A percentile compares a stretch with the other conserved stretches of the same genome.
Evolutionary conservation across 92 coral and sea anemone genomes (phyloP).

Genomic region (Umimayanthus chanpuru): DNA sequence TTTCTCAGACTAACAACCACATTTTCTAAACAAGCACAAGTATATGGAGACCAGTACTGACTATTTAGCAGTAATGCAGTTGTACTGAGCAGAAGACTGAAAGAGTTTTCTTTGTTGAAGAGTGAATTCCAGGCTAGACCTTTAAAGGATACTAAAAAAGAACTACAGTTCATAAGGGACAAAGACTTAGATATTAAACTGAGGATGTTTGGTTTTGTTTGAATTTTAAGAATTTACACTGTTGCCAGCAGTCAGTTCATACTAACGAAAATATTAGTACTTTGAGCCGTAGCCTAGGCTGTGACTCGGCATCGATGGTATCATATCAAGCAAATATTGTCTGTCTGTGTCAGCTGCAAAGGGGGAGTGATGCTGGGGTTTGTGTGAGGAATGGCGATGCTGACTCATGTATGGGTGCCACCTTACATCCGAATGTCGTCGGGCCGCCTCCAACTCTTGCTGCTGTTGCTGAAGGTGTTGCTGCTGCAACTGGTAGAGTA

Average conservation of each 20-base stretch:
- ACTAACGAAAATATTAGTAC: background rate
- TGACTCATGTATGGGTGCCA: slow-evolving; percentile 91
- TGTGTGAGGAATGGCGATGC: slow-evolving; percentile 85
- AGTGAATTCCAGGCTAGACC: background rate
- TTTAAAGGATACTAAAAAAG: background rate
- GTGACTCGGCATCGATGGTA: slow-evolving; percentile 88
- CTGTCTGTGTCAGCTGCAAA: slow-evolving; percentile 88
- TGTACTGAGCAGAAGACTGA: background rate
- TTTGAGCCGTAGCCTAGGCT: slow-evolving; percentile 80
- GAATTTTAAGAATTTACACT: background rate
- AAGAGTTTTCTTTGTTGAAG: background rate
- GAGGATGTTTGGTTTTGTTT: background rate
- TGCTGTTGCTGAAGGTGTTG: slow-evolving; percentile 98
- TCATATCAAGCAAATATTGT: slow-evolving; percentile 95
- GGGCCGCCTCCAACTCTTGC: slow-evolving; percentile 84
- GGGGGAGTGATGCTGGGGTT: slow-evolving; percentile 87
- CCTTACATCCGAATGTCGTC: slow-evolving; percentile 83
- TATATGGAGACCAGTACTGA: background rate
- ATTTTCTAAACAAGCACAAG: background rate
- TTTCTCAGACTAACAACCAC: background rate
- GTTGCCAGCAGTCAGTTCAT: background rate
- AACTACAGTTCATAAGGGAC: too few species aligned
- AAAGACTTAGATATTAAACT: background rate
- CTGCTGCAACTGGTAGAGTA: slow-evolving; percentile 92
- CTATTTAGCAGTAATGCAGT: background rate